Conservation (phyloP, 1,140 invertebrate genomes). For the Ruditapes philippinarum region DNA sequence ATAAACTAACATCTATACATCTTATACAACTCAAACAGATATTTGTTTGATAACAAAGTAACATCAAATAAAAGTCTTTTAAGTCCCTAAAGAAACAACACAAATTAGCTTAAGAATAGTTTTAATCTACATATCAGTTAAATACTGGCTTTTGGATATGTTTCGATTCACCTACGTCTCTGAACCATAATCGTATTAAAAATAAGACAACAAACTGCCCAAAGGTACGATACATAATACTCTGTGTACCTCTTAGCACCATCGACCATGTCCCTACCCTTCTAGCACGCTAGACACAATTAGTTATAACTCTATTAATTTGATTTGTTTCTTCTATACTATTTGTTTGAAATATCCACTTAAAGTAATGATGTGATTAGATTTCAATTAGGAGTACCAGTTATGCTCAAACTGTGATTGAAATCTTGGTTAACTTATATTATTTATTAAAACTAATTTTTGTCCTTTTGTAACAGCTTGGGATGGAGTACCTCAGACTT, state of each 20-base stretch:
- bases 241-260: background rate
- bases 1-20: background rate
- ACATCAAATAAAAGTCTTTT: constrained; percentile 1
- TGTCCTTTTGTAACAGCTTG: no score
- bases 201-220: no score
- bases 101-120: background rate
- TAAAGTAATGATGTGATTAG: background rate
- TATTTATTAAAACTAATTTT: no score
- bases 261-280: background rate
- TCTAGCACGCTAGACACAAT: background rate
- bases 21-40: background rate
- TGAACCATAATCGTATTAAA: no score
- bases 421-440: no score
- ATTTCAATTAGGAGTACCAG: background rate
- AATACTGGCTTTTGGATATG: no score
- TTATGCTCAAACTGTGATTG: background rate
- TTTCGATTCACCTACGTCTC: background rate
- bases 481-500: no score
- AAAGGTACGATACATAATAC: background rate
- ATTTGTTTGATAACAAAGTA: background rate
- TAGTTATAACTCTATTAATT: background rate
- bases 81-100: background rate
- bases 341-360: background rate
- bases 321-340: background rate
- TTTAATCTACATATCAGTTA: background rate